phyloP scores from a whole-genome alignment of 2,888 invertebrate species.

The Tortricodes alternella region DNA sequence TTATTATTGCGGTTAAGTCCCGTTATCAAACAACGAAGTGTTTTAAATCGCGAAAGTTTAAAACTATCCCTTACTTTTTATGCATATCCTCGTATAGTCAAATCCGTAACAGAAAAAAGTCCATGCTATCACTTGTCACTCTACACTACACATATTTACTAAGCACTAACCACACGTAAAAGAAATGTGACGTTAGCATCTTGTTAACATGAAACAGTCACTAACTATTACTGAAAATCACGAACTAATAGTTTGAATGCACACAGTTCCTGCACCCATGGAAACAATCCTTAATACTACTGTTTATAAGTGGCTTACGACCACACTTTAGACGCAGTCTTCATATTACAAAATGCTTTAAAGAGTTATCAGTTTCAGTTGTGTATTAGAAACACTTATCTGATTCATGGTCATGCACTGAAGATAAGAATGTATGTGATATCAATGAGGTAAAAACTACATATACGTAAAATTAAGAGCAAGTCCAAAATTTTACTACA shows the following conservation, averaged over 20 bases:
- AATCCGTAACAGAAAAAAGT: background rate
- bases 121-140: constrained; percentile 7
- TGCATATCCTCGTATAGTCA: constrained; percentile 23
- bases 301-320: too few species aligned
- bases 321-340: background rate
- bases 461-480: too few species aligned
- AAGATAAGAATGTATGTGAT: constrained; percentile 19
- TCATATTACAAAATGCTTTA: background rate
- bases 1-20: too few species aligned
- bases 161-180: background rate
- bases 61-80: constrained; percentile 28
- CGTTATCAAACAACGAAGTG: too few species aligned
- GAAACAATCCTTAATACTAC: background rate
- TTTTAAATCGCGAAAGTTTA: too few species aligned
- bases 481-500: too few species aligned
- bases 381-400: constrained; percentile 21
- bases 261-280: background rate
- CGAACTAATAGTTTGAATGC: background rate
- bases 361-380: background rate
- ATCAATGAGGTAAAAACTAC: constrained; percentile 11
- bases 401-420: constrained; percentile 13
- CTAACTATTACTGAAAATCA: background rate
- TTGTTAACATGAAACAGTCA: too few species aligned
- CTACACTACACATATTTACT: constrained; percentile 3
- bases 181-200: background rate